Base-by-base conservation (phyloP, 1,140 invertebrate genomes). In the Drosophila nasuta region DNA sequence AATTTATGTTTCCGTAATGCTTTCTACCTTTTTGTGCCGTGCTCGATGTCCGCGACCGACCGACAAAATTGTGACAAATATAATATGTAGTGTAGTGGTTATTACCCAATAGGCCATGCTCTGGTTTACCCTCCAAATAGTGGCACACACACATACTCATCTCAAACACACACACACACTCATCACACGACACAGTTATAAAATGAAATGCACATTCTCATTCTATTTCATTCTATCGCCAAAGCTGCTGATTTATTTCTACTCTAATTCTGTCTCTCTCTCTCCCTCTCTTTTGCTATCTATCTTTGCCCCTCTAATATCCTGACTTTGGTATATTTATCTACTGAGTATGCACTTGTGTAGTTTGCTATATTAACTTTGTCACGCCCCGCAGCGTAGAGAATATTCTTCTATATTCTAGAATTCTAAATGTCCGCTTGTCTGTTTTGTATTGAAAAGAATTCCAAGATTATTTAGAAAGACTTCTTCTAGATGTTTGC, bases 131-230 rank as follows among this genome's bases (percentile, higher is more conserved):
- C 38, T 25, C 38, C 8, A 41, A 43, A 43, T 43, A 13, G 41
- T 5, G 3, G 7, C 11, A 43, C n/a, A 7, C 48, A 52, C 60
- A 54, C 35, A 57, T 13, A 41, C 13, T 17, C 15, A 6, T 38
- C 35, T 41, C 54, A 57, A 5, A 15, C 45, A 13, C 0, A 43
- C 41, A 38, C 48, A 52, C 46, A 41, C 35, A 57, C 15, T 57
- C 13, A 41, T 17, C 54, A 57, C 10, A 7, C n/a, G 41, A 5
- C 11, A n/a, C 3, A 43, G 41, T 43, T 41, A 41, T 41, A 41
- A 10, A 41, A 38, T 38, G 35, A 43, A 43, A 43, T 43, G 41
- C 41, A 43, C 28, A 3, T 5, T 46, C 75, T 10, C 7, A 58
- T 15, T 41, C 10, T 13, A 10, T 54, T 25, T 25, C 20, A 25